phyloP scores from a whole-genome alignment of 2,888 invertebrate species.

The Catocala sponsa region DNA sequence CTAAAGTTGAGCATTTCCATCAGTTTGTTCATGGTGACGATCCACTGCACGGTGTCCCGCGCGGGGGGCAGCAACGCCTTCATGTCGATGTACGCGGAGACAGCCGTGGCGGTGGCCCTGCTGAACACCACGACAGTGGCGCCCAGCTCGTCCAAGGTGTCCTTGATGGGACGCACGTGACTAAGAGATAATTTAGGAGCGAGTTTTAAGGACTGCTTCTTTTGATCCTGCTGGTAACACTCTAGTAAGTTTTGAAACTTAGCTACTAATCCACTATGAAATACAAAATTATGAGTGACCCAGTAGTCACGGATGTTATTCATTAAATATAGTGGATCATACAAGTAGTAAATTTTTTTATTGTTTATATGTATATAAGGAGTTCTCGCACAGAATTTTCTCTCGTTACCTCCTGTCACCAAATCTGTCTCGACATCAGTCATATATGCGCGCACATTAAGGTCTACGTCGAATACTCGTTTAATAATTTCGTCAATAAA shows the following conservation, averaged over 20 bases:
- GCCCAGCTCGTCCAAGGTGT: slow-evolving; percentile 22
- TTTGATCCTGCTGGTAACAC: slow-evolving; percentile 38
- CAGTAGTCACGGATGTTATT: slow-evolving; percentile 30
- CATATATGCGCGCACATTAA: slow-evolving; percentile 44
- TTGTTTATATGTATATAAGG: slow-evolving; percentile 23
- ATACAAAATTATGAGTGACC: slow-evolving; percentile 12
- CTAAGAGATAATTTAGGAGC: slow-evolving; percentile 37
- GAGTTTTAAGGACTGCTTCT: slow-evolving; percentile 20
- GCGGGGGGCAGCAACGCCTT: slow-evolving; percentile 29
- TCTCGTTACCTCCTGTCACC: neutral
- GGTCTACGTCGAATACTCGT: slow-evolving; percentile 34
- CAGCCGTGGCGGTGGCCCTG: slow-evolving; percentile 41
- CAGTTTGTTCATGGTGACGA: slow-evolving; percentile 38
- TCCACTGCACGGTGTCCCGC: slow-evolving; percentile 37
- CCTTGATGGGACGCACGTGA: slow-evolving; percentile 31
- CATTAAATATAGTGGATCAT: slow-evolving; percentile 40
- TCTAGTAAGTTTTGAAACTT: slow-evolving; percentile 39
- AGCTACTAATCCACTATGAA: slow-evolving; percentile 13
- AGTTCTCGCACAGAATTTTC: neutral
- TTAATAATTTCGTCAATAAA: slow-evolving; percentile 22
- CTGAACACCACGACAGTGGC: slow-evolving; percentile 38
- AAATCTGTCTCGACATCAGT: slow-evolving; percentile 17
- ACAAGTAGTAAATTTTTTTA: slow-evolving; percentile 43
- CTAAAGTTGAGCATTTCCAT: slow-evolving; percentile 32
- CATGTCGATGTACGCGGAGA: slow-evolving; percentile 34